These are phyloP conservation scores for Erinaceus europaeus DNA, from an alignment of 2,113 vertebrate species.

Conservation along the genomic window DNA sequence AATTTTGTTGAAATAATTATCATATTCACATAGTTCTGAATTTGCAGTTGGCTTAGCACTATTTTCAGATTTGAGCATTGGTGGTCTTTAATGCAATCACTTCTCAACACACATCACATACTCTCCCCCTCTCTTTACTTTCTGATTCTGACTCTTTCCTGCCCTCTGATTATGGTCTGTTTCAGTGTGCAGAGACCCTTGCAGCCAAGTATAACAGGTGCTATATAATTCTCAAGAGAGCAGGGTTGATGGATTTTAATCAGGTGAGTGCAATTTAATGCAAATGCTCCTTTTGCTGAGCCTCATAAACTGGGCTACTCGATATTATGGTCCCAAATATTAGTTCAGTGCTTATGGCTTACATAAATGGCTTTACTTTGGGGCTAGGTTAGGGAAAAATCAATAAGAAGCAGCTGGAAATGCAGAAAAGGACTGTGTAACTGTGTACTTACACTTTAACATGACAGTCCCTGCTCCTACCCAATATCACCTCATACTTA, in stretches of 20 bases:
- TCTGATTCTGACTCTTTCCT: neutral
- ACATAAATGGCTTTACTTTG: conserved; percentile 40
- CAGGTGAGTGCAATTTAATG: conserved; percentile 36
- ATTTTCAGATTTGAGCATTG: neutral
- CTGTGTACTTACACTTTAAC: neutral
- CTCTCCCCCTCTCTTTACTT: neutral
- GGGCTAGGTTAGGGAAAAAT: conserved; percentile 46
- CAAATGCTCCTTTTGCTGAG: conserved; percentile 26
- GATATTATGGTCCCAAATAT: conserved; percentile 50
- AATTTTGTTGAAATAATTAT: conserved; percentile 31
- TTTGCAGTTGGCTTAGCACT: conserved; percentile 40
- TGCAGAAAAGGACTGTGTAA: neutral
- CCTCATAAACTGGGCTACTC: conserved; percentile 38
- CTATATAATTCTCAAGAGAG: neutral
- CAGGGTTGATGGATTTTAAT: conserved; percentile 41
- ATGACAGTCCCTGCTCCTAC: neutral
- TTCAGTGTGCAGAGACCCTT: neutral
- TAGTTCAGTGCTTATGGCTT: conserved; percentile 44
- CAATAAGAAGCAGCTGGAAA: conserved; percentile 37
- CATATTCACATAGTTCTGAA: conserved; percentile 28
- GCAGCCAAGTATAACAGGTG: neutral
- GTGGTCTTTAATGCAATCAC: neutral
- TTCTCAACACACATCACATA: neutral
- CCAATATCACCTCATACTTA: neutral
- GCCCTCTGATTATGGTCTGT: neutral